These are phyloP conservation scores for Hirudo medicinalis DNA, from an alignment of 1,140 invertebrate genomes.

Conservation along the genomic window DNA sequence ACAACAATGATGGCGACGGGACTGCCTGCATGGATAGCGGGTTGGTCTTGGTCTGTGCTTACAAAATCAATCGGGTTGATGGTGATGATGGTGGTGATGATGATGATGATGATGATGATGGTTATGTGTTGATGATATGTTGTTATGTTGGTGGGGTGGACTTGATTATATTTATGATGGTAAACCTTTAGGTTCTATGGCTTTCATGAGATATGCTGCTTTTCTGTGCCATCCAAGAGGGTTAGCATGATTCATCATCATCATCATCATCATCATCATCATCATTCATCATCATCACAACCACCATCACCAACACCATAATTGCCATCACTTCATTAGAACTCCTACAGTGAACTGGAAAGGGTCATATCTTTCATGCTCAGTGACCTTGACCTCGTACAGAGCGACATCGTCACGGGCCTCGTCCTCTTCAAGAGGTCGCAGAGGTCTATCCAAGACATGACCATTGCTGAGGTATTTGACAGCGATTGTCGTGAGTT, in stretches of 20 bases:
- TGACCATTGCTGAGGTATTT: slow-evolving; percentile 59
- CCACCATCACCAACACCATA: background rate
- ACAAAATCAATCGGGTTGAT: background rate
- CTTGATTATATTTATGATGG: background rate
- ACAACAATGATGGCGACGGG: background rate
- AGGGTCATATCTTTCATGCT: slow-evolving; percentile 74
- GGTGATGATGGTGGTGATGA: background rate
- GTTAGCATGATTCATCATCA: background rate
- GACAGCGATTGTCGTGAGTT: background rate
- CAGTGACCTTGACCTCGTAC: slow-evolving; percentile 76
- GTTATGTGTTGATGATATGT: background rate
- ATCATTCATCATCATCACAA: background rate
- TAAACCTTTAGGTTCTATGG: background rate
- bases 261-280: background rate
- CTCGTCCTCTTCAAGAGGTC: slow-evolving; percentile 65
- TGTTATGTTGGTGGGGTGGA: background rate
- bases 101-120: background rate
- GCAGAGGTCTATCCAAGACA: slow-evolving; percentile 64
- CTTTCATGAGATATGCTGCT: background rate
- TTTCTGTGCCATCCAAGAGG: background rate
- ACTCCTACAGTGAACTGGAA: slow-evolving; percentile 56
- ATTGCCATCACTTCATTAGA: slow-evolving; percentile 25
- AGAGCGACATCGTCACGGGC: slow-evolving; percentile 75
- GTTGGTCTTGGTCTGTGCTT: background rate
- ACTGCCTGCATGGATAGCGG: background rate